Base-by-base conservation (phyloP, 1,140 invertebrate genomes). In the Drosophila willistoni region DNA sequence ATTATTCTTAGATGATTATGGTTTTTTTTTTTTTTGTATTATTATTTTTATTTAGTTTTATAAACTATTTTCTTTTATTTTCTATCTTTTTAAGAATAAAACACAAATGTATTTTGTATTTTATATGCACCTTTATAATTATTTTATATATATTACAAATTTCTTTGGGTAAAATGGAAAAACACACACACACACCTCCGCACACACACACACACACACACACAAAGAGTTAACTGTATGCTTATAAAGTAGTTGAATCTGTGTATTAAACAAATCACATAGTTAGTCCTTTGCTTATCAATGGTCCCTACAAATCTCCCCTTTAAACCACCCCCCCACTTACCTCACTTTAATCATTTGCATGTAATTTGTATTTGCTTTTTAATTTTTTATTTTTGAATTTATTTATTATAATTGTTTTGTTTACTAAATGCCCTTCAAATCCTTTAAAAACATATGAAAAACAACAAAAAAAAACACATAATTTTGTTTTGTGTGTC, bases 401-500 rank as follows among this genome's bases (percentile, higher is more conserved):
- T n/a, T n/a, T n/a, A n/a, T 14, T 51, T 19, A 2, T 39, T 12
- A 12, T n/a, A n/a, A n/a, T n/a, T n/a, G 1, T 39, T 4, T 4
- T n/a, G 12, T 39, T 29, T 6, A 29, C 29, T 1, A 29, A 29
- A 12, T 39, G 12, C 13, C 44, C 14, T 17, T 47, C 14, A 47
- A 47, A 47, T 51, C 17, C 44, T 51, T 51, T n/a, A 51, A 51
- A 51, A 13, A 51, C 14, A 51, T 22, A 44, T 14, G 6, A 44
- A 7, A 7, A 13, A 39, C 36, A 39, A 14, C n/a, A 14, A 51
- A 10, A 47, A 47, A 51, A 51, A 51, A 51, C 44, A 84, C 78
- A 89, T 77, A 79, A 85, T 77, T 89, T 89, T 89, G 81, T 90
- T 84, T 78, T 89, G 81, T 89, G 84, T 89, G 81, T 90, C 85